These are phyloP conservation scores for Psittacula cyanocephala DNA, from an alignment of 2,113 vertebrate genomes.

Conservation along the genomic window DNA sequence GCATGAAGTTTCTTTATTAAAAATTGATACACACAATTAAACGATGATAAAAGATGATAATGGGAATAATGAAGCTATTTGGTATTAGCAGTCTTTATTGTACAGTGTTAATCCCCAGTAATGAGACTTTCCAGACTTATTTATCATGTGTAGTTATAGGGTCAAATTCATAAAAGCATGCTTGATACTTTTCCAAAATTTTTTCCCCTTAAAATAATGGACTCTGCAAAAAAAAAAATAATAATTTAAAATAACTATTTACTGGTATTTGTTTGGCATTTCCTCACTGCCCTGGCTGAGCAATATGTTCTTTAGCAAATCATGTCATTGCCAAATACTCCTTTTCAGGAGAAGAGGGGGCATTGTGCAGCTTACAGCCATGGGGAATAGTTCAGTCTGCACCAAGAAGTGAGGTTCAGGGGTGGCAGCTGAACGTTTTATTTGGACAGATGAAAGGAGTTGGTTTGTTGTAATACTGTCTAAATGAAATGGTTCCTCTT, in stretches of 20 bases:
- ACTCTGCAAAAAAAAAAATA: background rate
- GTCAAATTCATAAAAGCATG: background rate
- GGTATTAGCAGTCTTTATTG: conserved; percentile 25
- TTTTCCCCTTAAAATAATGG: background rate
- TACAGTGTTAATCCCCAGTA: background rate
- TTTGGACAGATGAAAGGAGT: background rate
- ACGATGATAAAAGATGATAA: background rate
- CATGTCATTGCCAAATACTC: background rate
- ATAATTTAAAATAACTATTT: background rate
- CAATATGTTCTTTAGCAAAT: background rate
- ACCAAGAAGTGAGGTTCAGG: background rate
- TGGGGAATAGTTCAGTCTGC: background rate
- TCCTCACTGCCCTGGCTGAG: background rate
- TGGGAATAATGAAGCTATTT: conserved; percentile 18
- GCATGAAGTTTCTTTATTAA: conserved; percentile 24
- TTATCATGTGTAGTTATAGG: background rate
- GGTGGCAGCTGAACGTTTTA: background rate
- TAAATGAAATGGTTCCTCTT: background rate
- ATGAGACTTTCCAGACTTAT: background rate
- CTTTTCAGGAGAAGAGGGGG: background rate
- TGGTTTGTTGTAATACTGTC: background rate
- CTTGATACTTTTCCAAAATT: background rate
- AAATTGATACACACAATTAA: conserved; percentile 36
- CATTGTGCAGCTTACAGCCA: background rate
- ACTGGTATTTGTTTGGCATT: background rate